Percentiles rank a stretch among this genome's conserved stretches.
Evolutionary conservation across 2,113 vertebrate species (phyloP).

Genomic region (Hemibagrus wyckioides): DNA sequence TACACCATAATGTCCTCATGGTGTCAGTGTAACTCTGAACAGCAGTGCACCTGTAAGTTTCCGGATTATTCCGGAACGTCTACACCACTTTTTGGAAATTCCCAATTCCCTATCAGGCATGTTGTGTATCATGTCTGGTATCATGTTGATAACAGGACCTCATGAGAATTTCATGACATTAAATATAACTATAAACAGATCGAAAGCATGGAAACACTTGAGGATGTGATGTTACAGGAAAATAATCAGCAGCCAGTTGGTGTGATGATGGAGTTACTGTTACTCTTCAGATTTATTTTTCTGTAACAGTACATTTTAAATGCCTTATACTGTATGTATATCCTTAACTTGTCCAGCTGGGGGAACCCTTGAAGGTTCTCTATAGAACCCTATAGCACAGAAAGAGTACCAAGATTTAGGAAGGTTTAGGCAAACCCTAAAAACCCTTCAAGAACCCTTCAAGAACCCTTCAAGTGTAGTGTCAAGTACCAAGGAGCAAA

Average conservation of each 20-base stretch:
- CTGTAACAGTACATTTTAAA: not conserved
- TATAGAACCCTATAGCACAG: too few species aligned
- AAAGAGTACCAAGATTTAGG: not conserved
- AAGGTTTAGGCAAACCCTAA: not conserved
- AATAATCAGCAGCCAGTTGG: not conserved
- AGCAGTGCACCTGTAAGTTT: not conserved
- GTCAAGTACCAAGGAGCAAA: not conserved
- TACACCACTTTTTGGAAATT: not conserved
- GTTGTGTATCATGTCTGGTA: not conserved
- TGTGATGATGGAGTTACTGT: not conserved
- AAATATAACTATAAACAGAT: not conserved
- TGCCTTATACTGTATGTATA: not conserved
- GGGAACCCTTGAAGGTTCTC: not conserved
- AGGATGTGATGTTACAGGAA: not conserved
- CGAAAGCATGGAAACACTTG: not conserved
- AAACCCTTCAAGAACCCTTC: not conserved
- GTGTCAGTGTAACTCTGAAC: slow-evolving; percentile 7
- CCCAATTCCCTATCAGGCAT: not conserved
- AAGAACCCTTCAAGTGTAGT: not conserved
- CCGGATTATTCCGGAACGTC: not conserved
- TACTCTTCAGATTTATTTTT: not conserved
- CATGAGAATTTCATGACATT: not conserved
- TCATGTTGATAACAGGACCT: not conserved
- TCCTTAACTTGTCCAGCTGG: not conserved
- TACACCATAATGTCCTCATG: not conserved